These are phyloP conservation scores for Sphaerodactylus townsendi DNA, from an alignment of 2,113 vertebrate genomes.

Conservation along the genomic window DNA sequence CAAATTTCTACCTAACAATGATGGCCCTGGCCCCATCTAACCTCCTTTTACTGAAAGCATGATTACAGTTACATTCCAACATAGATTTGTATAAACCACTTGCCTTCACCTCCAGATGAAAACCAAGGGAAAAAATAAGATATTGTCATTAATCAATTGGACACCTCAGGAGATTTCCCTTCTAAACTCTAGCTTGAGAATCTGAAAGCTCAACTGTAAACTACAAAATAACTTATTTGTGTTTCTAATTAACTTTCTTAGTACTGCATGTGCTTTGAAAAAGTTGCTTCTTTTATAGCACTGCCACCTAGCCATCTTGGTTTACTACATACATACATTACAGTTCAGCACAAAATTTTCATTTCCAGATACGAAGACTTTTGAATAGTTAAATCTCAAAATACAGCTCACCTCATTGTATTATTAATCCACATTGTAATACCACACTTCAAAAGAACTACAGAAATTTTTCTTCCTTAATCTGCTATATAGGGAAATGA, in stretches of 20 bases:
- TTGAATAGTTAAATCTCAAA: not conserved
- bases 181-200: not conserved
- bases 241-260: not conserved
- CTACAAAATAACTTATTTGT: not conserved
- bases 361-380: not conserved
- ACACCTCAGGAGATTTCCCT: slow-evolving; percentile 30
- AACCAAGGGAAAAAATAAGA: slow-evolving; percentile 3
- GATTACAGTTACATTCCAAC: not conserved
- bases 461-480: not conserved
- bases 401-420: not conserved
- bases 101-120: not conserved
- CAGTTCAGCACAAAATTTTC: not conserved
- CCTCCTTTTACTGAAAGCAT: not conserved
- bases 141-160: slow-evolving; percentile 18
- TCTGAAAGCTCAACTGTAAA: no score
- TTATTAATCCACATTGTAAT: not conserved
- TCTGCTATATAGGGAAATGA: not conserved
- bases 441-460: not conserved
- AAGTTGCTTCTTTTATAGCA: not conserved
- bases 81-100: not conserved
- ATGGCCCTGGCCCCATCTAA: not conserved
- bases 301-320: not conserved
- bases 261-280: not conserved
- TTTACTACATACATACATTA: not conserved
- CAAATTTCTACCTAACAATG: not conserved